Base-by-base conservation (phyloP, 2,888 invertebrate genomes). In the Exephanes ischioxanthus region DNA sequence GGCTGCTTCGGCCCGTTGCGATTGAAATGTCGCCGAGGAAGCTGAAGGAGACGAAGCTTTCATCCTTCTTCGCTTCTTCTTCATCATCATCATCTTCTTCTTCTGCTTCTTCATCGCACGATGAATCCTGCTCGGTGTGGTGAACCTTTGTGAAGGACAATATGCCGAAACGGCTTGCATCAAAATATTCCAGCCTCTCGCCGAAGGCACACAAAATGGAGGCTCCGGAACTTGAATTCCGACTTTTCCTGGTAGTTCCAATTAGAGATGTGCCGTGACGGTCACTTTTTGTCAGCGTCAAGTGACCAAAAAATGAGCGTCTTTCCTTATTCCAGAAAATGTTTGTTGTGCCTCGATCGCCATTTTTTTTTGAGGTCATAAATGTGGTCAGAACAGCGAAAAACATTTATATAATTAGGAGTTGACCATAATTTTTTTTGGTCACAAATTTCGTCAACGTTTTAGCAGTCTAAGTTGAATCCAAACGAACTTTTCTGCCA, bases 241-340 rank as follows among this genome's bases (percentile, higher is more conserved):
- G 73, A 89, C 45, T 90, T 91, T 90, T 91, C 89, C 90, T 90
- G 88, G 85, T 88, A 48, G 77, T 77, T 87, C 90, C 89, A 89
- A 91, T 11, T 33, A 33, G 33, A 33, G 33, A 33, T 33, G 4
- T 33, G 4, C 5, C 6, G 6, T 33, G 33, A 33, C 5, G 5
- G 33, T 33, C 30, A 30, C 3, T 30, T 30, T 30, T 30, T 26
- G 1, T 26, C 26, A 26, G 22, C 22, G 22, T 22, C 22, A 1
- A 22, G n/a, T n/a, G n/a, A n/a, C n/a, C n/a, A n/a, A 22, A 22
- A 22, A 22, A 22, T 30, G 30, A 30, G 3, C 30, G 2, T 3
- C 30, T 30, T 30, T 30, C 2, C 4, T 30, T 4, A 30, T 30
- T 30, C 30, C 30, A 30, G 30, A 30, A 30, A 30, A 30, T 30